A percentile compares a stretch with the other conserved stretches of the same genome.
Evolutionary conservation across 2,888 invertebrate species (phyloP).

Genomic region (Polydrusus pterygomalis): DNA sequence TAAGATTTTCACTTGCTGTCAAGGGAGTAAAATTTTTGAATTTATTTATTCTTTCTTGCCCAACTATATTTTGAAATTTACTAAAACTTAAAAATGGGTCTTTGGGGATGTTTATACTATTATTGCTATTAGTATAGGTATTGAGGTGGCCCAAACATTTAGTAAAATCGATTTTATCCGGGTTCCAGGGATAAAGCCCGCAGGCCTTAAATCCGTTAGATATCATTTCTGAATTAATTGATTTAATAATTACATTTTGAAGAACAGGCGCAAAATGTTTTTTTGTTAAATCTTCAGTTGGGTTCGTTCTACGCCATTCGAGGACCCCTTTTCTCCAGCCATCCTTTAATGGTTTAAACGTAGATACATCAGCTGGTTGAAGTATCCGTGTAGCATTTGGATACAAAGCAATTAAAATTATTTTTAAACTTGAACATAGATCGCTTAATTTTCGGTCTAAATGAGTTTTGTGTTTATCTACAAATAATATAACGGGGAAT

Average conservation of each 20-base stretch:
- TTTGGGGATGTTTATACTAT: too few relatives aligned
- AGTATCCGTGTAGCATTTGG: conserved; percentile 62
- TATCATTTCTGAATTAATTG: conserved; percentile 38
- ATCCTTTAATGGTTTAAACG: conserved; percentile 58
- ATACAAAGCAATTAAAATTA: conserved; percentile 58
- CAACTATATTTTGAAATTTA: too few relatives aligned
- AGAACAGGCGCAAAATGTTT: conserved; percentile 53
- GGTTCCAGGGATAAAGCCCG: conserved; percentile 54
- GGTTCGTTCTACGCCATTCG: conserved; percentile 61
- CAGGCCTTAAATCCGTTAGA: conserved; percentile 53
- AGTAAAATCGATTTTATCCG: too few relatives aligned
- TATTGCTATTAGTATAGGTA: too few relatives aligned
- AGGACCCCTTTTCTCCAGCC: conserved; percentile 55
- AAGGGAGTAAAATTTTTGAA: too few relatives aligned
- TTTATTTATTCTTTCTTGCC: too few relatives aligned
- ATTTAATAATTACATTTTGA: background rate
- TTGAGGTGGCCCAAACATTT: too few relatives aligned
- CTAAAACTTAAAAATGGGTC: too few relatives aligned
- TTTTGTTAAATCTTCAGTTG: conserved; percentile 45
- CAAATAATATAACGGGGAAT: conserved; percentile 44
- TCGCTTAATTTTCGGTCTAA: background rate
- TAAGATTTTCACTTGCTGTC: too few relatives aligned
- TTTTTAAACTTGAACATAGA: conserved; percentile 36
- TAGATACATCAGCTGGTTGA: conserved; percentile 46
- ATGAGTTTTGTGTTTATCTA: conserved; percentile 49